Base-by-base conservation (phyloP, 2,113 vertebrate species). In the Amblyornis subalaris region DNA sequence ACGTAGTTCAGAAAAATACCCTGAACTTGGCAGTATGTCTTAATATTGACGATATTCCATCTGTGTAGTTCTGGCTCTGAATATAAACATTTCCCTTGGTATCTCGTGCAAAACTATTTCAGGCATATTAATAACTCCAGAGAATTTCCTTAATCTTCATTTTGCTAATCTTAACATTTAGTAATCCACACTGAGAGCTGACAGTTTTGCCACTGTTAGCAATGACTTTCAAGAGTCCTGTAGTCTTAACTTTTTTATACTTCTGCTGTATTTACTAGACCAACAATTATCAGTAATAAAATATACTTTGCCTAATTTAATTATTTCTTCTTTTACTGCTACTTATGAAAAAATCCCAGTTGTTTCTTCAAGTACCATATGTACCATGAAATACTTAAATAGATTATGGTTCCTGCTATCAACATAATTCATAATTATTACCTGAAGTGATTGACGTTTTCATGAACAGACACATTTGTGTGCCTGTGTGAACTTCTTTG, bases 51-150 rank as follows among this genome's bases (percentile, higher is more conserved):
- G 58, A 28, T 77, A 40, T 76, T 92, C 64, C 74, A 75, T 88
- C 64, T 72, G 55, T 35, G 31, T 88, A 38, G 18, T 53, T 83
- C 58, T 94, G 77, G 35, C 90, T 80, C 81, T 80, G 33, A 40
- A 66, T 47, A 64, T 14, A 83, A 85, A 44, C 57, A 58, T 88
- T 83, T 93, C 75, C 35, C 83, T 70, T 82, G 71, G 24, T 80
- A 91, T 73, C 84, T 57, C 29, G 24, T 88, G 48, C 38, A 93
- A 92, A 70, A 83, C 57, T 88, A 73, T 95, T 92, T 80, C 64
- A 72, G 45, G 48, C 75, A 58, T 91, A 54, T 88, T 89, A 85
- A 79, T 77, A 60, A 79, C 93, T 84, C 69, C 38, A 78, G 74
- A 83, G 81, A 83, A 78, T 82, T 87, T 79, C 53, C 28, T 25